Conservation (phyloP, 1,140 invertebrate species). For the Pogonomyrmex barbatus region DNA sequence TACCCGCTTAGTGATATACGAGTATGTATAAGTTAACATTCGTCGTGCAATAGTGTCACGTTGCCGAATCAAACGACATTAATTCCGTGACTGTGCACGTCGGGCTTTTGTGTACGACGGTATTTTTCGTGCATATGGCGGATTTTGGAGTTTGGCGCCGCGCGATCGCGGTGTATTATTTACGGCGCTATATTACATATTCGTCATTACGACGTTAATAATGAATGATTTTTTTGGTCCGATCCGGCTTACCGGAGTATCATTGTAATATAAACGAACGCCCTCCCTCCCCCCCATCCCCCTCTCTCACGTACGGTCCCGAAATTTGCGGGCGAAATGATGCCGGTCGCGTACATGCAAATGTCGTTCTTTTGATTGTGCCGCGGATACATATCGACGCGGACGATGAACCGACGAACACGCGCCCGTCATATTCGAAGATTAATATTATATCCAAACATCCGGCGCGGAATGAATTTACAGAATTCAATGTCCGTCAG, state of each 20-base stretch:
- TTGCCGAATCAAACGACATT: slow-evolving; percentile 22
- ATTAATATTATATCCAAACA: slow-evolving; percentile 71
- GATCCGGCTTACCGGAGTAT: slow-evolving; percentile 34
- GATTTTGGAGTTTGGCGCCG: slow-evolving; percentile 20
- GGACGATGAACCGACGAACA: slow-evolving; percentile 10
- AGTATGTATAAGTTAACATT: slow-evolving; percentile 7
- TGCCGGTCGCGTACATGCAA: slow-evolving; percentile 39
- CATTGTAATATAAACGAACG: slow-evolving; percentile 10
- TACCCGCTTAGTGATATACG: slow-evolving; percentile 19
- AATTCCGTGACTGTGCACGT: slow-evolving; percentile 8
- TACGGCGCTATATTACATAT: slow-evolving; percentile 29
- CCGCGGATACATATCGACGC: slow-evolving; percentile 30
- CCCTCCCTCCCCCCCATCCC: background rate
- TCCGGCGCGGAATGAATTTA: slow-evolving; percentile 49
- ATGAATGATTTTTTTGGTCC: slow-evolving; percentile 65
- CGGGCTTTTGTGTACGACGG: background rate
- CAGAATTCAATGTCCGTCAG: slow-evolving; percentile 58
- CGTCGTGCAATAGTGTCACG: slow-evolving; percentile 9
- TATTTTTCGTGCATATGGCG: slow-evolving; percentile 21
- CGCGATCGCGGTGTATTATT: slow-evolving; percentile 16
- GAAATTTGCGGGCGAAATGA: slow-evolving; percentile 27
- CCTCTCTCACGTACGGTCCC: background rate
- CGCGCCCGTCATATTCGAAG: slow-evolving; percentile 22
- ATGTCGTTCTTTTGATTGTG: slow-evolving; percentile 63
- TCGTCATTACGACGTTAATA: slow-evolving; percentile 41